Conservation (phyloP, 2,113 vertebrate genomes). For the Channa argus region DNA sequence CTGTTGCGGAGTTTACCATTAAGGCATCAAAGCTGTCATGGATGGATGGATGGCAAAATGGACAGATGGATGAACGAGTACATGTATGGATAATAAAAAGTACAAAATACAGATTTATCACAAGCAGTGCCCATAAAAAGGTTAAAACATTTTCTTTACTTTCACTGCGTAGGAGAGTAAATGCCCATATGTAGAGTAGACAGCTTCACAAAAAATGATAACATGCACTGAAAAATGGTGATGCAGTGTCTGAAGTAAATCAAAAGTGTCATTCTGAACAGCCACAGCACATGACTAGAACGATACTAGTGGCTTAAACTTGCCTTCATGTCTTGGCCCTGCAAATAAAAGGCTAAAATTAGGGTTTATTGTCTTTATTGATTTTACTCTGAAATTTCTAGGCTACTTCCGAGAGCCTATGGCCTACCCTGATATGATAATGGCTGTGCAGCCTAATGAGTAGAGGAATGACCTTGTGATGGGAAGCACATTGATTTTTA, state of each 20-base stretch:
- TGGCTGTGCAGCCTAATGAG: slow-evolving; percentile 34
- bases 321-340: slow-evolving; percentile 22
- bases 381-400: slow-evolving; percentile 42
- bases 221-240: slow-evolving; percentile 5
- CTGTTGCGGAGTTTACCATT: slow-evolving; percentile 48
- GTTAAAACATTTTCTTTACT: not conserved
- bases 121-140: not conserved
- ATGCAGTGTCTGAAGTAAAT: slow-evolving; percentile 19
- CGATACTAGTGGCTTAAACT: slow-evolving; percentile 3
- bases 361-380: slow-evolving; percentile 33
- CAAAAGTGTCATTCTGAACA: slow-evolving; percentile 24
- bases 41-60: slow-evolving; percentile 43
- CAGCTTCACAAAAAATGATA: slow-evolving; percentile 2
- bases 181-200: slow-evolving; percentile 14
- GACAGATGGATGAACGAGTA: slow-evolving; percentile 12
- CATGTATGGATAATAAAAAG: slow-evolving; percentile 10
- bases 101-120: not conserved
- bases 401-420: slow-evolving; percentile 12
- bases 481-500: slow-evolving; percentile 28
- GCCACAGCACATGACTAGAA: not conserved
- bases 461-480: slow-evolving; percentile 7
- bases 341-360: slow-evolving; percentile 32
- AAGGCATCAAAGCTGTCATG: slow-evolving; percentile 48
- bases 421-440: slow-evolving; percentile 35
- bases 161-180: not conserved